These are phyloP conservation scores for Pterocles burchelli DNA, from an alignment of 2,113 vertebrate genomes.

Conservation along the genomic window DNA sequence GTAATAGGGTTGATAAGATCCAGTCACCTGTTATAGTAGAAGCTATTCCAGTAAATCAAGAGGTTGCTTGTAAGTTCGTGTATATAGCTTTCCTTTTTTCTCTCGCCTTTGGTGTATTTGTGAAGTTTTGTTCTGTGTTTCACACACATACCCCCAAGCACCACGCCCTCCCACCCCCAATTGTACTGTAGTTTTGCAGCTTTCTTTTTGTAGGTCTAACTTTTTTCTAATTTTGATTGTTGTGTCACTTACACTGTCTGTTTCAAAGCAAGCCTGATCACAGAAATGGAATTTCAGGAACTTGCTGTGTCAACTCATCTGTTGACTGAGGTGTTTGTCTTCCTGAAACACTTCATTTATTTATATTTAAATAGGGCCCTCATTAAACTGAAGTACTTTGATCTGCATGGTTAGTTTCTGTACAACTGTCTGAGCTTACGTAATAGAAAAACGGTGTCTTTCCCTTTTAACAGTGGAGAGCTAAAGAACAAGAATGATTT, in stretches of 20 bases:
- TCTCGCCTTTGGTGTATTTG: background rate
- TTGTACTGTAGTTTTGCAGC: background rate
- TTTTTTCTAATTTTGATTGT: background rate
- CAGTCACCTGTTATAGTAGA: background rate
- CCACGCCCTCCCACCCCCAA: rapidly evolving
- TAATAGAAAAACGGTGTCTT: background rate
- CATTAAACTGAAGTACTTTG: background rate
- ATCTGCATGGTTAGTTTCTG: background rate
- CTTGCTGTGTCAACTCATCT: background rate
- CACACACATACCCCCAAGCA: too few species aligned
- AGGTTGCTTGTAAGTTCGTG: background rate
- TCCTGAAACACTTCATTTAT: background rate
- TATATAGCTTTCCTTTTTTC: background rate
- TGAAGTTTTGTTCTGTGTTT: background rate
- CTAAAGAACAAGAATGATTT: background rate
- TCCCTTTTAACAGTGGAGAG: background rate
- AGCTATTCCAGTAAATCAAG: background rate
- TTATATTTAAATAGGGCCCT: background rate
- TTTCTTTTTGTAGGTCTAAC: background rate
- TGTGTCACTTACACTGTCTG: background rate
- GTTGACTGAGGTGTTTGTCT: background rate
- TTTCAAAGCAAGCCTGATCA: background rate
- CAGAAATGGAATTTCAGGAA: background rate
- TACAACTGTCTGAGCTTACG: background rate
- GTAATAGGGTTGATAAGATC: background rate